These are phyloP conservation scores for Lycocerus yunnanus DNA, from an alignment of 2,888 invertebrate genomes.

Conservation along the genomic window DNA sequence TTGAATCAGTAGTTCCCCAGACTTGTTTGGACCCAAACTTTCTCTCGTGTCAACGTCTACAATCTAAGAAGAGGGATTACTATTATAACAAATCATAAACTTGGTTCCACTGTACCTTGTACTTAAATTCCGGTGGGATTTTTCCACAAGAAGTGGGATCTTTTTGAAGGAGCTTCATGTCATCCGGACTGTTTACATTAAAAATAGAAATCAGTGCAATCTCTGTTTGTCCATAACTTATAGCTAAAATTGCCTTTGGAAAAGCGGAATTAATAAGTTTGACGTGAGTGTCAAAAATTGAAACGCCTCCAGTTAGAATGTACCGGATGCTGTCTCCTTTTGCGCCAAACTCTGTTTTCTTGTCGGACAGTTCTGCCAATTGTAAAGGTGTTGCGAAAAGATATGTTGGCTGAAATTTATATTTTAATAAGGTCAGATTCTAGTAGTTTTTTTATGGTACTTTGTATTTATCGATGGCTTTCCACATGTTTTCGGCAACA, in stretches of 20 bases:
- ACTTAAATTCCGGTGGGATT: not conserved
- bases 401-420: not conserved
- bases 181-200: not conserved
- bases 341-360: not conserved
- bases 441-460: too few species aligned
- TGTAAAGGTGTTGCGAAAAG: not conserved
- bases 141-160: not conserved
- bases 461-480: not conserved
- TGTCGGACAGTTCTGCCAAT: not conserved
- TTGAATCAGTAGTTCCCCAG: slow-evolving; percentile 60
- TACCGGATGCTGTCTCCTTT: slow-evolving; percentile 4
- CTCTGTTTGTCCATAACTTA: slow-evolving; percentile 17
- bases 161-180: not conserved
- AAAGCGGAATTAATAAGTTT: slow-evolving; percentile 31
- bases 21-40: slow-evolving; percentile 55
- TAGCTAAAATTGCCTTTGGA: slow-evolving; percentile 42
- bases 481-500: slow-evolving; percentile 8
- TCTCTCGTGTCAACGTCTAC: slow-evolving; percentile 54
- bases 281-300: slow-evolving; percentile 23
- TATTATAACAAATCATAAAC: not conserved
- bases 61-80: slow-evolving; percentile 45
- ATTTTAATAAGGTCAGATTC: too few species aligned
- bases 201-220: not conserved
- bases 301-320: slow-evolving; percentile 31
- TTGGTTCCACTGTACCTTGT: not conserved